Conservation (phyloP, 2,113 vertebrate genomes). For the Sitta europaea region DNA sequence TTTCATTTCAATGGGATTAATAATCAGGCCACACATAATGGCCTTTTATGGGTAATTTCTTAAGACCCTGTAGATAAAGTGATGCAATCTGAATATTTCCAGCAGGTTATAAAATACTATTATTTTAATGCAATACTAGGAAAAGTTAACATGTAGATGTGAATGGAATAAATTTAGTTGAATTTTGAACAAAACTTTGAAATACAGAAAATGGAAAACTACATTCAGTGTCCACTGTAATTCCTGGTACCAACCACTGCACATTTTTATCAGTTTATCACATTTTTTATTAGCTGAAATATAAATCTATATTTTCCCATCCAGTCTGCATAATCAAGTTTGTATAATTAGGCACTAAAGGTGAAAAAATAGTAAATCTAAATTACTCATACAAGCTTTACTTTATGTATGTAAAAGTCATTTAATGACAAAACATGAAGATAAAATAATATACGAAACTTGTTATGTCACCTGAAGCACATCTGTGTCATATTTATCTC, state of each 20-base stretch:
- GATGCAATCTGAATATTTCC: not conserved
- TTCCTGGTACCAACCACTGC: not conserved
- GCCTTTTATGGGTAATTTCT: not conserved
- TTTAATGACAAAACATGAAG: not conserved
- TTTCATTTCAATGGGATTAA: not conserved
- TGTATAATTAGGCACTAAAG: not conserved
- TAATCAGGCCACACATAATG: not conserved
- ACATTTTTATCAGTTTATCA: not conserved
- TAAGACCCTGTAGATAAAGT: not conserved
- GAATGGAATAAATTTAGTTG: not conserved
- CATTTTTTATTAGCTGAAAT: not conserved
- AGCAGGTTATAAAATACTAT: not conserved
- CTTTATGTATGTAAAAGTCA: not conserved
- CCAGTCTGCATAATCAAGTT: not conserved
- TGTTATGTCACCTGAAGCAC: not conserved
- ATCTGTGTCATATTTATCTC: not conserved
- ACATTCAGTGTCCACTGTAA: not conserved
- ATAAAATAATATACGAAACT: not conserved
- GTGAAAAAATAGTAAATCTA: not conserved
- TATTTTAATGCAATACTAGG: not conserved
- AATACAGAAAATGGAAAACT: not conserved
- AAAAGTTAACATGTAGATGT: not conserved
- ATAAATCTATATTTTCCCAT: not conserved
- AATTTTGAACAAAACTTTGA: not conserved
- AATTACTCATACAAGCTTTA: not conserved